Conservation (phyloP, 2,888 invertebrate genomes). For the Leucoptera coffeella region DNA sequence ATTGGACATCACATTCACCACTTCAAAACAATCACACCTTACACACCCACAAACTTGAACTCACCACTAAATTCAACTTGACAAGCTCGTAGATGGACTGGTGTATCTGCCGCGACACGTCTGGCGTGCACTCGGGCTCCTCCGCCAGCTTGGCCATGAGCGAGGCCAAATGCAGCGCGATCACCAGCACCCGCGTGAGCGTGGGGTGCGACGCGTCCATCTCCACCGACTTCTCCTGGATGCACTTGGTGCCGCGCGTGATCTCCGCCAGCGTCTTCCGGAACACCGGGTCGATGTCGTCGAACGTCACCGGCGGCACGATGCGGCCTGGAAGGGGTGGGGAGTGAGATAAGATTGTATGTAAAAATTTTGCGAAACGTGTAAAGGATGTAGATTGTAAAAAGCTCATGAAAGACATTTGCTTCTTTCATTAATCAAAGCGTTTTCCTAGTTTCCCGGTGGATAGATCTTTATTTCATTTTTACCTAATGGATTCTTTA, state of each 20-base stretch:
- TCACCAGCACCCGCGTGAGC: constrained; percentile 77
- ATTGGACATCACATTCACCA: no score
- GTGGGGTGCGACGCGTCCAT: constrained; percentile 64
- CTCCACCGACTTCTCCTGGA: constrained; percentile 58
- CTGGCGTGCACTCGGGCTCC: constrained; percentile 42
- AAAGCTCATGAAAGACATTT: no score
- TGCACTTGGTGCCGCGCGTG: constrained; percentile 61
- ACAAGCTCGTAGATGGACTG: constrained; percentile 72
- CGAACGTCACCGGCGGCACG: constrained; percentile 74
- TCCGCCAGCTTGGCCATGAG: constrained; percentile 63
- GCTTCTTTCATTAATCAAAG: not conserved
- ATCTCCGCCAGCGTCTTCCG: constrained; percentile 75
- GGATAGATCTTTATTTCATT: no score
- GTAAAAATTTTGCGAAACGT: not conserved
- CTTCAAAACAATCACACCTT: not conserved
- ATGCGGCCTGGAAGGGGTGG: constrained; percentile 44
- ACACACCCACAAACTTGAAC: no score
- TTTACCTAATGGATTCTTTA: not conserved
- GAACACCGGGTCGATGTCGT: constrained; percentile 79
- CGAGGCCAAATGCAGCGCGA: constrained; percentile 78
- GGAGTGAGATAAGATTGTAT: no score
- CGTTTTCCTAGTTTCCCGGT: not conserved
- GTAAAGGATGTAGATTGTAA: not conserved
- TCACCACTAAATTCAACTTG: constrained; percentile 30
- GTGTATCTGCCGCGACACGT: constrained; percentile 56